phyloP scores from a whole-genome alignment of 2,888 invertebrate species.

The Drosophila aldrichi region DNA sequence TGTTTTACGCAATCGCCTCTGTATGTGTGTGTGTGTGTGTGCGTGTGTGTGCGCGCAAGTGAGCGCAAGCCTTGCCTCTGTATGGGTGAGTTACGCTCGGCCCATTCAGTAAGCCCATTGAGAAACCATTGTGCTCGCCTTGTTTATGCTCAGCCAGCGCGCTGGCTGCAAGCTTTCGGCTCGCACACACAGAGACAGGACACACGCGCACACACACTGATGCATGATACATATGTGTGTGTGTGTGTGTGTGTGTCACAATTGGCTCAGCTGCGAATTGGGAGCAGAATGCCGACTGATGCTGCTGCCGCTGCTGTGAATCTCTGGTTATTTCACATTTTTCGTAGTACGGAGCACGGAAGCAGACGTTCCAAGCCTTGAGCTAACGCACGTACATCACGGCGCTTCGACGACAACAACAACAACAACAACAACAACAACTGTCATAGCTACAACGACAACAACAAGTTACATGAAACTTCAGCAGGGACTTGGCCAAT shows the following conservation, averaged over 20 bases:
- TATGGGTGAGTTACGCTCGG: conserved; percentile 37
- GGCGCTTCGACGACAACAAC: conserved; percentile 23
- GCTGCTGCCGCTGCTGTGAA: conserved; percentile 42
- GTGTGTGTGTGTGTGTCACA: conserved; percentile 15
- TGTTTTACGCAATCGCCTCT: conserved; percentile 32
- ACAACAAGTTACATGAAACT: conserved; percentile 13
- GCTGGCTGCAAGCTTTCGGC: conserved; percentile 38
- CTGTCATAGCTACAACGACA: conserved; percentile 16
- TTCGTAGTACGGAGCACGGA: conserved; percentile 54
- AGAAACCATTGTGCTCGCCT: conserved; percentile 34
- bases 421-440: conserved; percentile 15
- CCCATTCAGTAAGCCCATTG: conserved; percentile 54
- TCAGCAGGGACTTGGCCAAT: conserved; percentile 19
- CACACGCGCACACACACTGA: background rate
- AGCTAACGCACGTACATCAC: conserved; percentile 48
- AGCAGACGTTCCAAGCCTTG: conserved; percentile 52
- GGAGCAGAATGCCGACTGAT: conserved; percentile 19
- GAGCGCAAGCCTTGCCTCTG: conserved; percentile 10
- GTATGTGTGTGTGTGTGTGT: conserved; percentile 1
- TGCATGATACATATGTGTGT: background rate
- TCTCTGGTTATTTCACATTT: conserved; percentile 64
- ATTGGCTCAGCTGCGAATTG: conserved; percentile 38
- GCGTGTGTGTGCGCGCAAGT: conserved; percentile 9
- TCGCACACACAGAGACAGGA: conserved; percentile 6
- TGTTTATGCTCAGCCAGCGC: conserved; percentile 9